phyloP scores from a whole-genome alignment of 2,888 invertebrate genomes.

The Meghimatium bilineatum region DNA sequence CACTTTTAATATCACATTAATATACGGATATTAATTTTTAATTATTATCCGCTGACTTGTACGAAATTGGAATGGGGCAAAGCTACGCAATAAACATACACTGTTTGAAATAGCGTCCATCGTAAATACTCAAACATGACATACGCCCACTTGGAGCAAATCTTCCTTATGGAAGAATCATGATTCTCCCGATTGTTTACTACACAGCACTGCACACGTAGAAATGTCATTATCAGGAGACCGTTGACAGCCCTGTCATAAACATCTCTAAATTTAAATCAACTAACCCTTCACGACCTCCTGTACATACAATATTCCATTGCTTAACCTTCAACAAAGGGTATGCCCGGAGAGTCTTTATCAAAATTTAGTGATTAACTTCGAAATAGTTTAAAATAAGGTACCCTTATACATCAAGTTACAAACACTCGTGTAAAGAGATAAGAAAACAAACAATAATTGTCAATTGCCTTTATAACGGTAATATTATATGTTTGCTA shows the following conservation, averaged over 20 bases:
- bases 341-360: neutral
- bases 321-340: slow-evolving; percentile 7
- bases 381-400: neutral
- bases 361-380: neutral
- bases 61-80: neutral
- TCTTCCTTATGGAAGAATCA: neutral
- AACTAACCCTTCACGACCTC: neutral
- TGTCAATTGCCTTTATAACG: neutral
- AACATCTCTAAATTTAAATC: neutral
- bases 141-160: neutral
- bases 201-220: neutral
- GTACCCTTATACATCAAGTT: neutral
- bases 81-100: neutral
- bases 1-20: too few species aligned
- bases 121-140: neutral
- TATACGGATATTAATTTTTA: neutral
- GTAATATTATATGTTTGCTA: neutral
- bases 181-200: neutral
- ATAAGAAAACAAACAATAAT: neutral
- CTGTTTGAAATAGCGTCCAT: neutral
- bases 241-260: neutral
- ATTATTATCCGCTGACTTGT: neutral
- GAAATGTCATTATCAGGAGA: neutral
- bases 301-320: neutral
- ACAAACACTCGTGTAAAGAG: neutral